phyloP scores from a whole-genome alignment of 2,888 invertebrate species.

The Drosophila antonietae region DNA sequence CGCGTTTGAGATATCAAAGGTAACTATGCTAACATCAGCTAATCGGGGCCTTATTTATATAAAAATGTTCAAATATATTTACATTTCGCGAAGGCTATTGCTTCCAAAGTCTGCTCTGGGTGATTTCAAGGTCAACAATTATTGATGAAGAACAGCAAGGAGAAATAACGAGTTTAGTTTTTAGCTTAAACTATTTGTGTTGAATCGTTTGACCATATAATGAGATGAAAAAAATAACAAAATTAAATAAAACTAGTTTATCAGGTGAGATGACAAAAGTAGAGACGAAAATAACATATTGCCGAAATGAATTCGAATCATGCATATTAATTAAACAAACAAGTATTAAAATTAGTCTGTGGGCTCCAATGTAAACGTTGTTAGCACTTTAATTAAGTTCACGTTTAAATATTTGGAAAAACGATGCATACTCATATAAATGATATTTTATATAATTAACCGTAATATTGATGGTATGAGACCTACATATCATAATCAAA shows the following conservation, averaged over 20 bases:
- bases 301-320: conserved; percentile 4
- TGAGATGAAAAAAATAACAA: background rate
- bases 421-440: background rate
- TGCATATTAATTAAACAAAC: conserved; percentile 27
- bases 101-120: conserved; percentile 7
- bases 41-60: conserved; percentile 30
- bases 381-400: conserved; percentile 4
- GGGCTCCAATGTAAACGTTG: background rate
- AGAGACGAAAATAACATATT: conserved; percentile 10
- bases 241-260: conserved; percentile 34
- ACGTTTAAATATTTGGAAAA: background rate
- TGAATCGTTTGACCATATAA: background rate
- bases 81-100: conserved; percentile 11
- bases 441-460: background rate
- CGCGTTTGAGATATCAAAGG: conserved; percentile 40
- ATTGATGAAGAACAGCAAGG: conserved; percentile 4
- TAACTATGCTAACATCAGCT: conserved; percentile 20
- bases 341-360: conserved; percentile 14
- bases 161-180: conserved; percentile 9
- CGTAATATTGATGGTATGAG: background rate
- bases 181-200: conserved; percentile 1
- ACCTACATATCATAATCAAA: background rate
- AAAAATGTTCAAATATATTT: conserved; percentile 5
- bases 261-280: conserved; percentile 12
- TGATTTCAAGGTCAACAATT: conserved; percentile 21